These are phyloP conservation scores for Phylloscopus trochilus DNA, from an alignment of 2,113 vertebrate species.

Conservation along the genomic window DNA sequence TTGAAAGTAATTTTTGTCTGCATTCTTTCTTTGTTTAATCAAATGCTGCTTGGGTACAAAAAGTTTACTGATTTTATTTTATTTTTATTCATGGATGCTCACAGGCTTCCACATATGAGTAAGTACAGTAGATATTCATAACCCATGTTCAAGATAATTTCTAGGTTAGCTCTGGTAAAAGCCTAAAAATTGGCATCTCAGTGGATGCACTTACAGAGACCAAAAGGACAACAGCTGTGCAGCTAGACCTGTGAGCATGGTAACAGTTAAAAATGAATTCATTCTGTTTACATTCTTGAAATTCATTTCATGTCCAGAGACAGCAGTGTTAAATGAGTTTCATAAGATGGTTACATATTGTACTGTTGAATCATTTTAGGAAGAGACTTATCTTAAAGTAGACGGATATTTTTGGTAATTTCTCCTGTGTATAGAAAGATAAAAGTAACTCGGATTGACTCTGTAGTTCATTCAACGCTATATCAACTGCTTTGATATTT, in stretches of 20 bases:
- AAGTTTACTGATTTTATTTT: not conserved
- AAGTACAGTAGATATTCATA: not conserved
- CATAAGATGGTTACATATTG: not conserved
- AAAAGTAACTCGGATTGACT: not conserved
- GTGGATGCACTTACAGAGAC: not conserved
- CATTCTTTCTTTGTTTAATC: not conserved
- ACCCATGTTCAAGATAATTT: not conserved
- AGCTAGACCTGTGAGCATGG: not conserved
- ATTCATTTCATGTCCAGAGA: not conserved
- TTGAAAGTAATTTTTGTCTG: not conserved
- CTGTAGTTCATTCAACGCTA: not conserved
- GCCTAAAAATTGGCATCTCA: not conserved
- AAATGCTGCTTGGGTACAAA: not conserved
- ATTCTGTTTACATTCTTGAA: not conserved
- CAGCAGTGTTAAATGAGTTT: slow-evolving; percentile 1
- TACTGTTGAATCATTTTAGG: not conserved
- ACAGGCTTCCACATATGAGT: not conserved
- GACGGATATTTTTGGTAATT: not conserved
- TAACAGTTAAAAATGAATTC: not conserved
- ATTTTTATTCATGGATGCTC: not conserved
- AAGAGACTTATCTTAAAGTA: not conserved
- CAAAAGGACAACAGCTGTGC: not conserved
- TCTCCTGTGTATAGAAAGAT: not conserved
- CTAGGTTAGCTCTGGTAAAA: not conserved
- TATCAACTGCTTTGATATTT: not conserved